Evolutionary conservation across 2,888 invertebrate species (phyloP), one percentile per base, ranked within the genome.

Genomic region (Stomorhina lunata): DNA sequence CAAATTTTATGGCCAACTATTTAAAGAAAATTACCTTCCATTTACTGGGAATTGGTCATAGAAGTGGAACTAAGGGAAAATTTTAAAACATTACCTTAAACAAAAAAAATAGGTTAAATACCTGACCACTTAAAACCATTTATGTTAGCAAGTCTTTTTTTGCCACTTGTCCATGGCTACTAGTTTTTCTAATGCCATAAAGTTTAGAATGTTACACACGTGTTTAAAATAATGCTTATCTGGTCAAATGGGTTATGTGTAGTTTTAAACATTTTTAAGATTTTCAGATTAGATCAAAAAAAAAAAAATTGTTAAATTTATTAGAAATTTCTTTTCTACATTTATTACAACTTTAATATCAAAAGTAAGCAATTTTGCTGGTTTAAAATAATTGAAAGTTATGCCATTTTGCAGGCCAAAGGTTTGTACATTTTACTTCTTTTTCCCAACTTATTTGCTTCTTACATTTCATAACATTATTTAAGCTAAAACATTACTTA

Each of bases 31-130:
- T 12, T 32, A 32, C 48, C 32, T 65, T 32, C 20, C n/a, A n/a
- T n/a, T 66, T 15, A 9, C 5, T 50, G 4, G 4, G 9, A n/a
- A 29, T 10, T 37, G 0, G 15, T 12, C 10, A 20, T 55, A 29
- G n/a, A 69, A 69, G 29, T 17, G 29, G n/a, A 66, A 25, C 22
- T 66, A 50, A 66, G 22, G 25, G 17, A 27, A 61, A 25, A 40
- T 48, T 57, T 57, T 57, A 17, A 43, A 1, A 57, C 43, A 53
- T n/a, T 45, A 9, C 6, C 48, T 34, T 45, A 53, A 34, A 69
- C n/a, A 34, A 45, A 71, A n/a, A n/a, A n/a, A 71, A 71, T 71
- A 25, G 71, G 71, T 71, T 71, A 71, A 71, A 59, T 71, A 29
- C 15, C 59, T 59, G 45, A 34, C 45, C 59, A 71, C 15, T 45